Conservation (phyloP, 2,113 vertebrate genomes). For the Corvus moneduloides region DNA sequence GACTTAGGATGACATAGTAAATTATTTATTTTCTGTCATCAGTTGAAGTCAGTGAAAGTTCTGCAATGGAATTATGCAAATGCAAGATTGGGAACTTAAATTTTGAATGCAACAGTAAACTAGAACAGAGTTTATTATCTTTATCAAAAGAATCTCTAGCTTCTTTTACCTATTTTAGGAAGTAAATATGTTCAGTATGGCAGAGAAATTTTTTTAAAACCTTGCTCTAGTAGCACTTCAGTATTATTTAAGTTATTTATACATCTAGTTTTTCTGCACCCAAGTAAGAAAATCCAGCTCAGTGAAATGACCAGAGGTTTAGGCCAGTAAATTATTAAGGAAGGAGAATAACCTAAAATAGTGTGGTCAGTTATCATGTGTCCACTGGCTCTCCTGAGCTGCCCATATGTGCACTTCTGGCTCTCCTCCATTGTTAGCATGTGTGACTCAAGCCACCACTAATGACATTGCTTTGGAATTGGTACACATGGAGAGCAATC, state of each 20-base stretch:
- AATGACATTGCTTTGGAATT: not conserved
- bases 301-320: not conserved
- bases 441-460: not conserved
- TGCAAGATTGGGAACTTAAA: not conserved
- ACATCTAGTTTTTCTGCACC: not conserved
- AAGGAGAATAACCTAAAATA: not conserved
- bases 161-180: not conserved
- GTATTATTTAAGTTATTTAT: not conserved
- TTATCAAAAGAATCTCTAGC: not conserved
- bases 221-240: not conserved
- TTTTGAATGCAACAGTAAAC: not conserved
- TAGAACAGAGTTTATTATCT: not conserved
- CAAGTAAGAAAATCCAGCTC: not conserved
- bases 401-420: not conserved
- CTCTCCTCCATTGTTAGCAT: fast-evolving
- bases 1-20: not conserved
- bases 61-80: not conserved
- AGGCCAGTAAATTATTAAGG: not conserved
- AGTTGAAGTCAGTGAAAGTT: not conserved
- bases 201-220: not conserved
- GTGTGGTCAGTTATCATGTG: not conserved
- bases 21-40: not conserved
- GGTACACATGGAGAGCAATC: not conserved
- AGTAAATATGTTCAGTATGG: not conserved
- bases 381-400: not conserved